phyloP scores from a whole-genome alignment of 1,140 invertebrate species.

The Ylistrum balloti region DNA sequence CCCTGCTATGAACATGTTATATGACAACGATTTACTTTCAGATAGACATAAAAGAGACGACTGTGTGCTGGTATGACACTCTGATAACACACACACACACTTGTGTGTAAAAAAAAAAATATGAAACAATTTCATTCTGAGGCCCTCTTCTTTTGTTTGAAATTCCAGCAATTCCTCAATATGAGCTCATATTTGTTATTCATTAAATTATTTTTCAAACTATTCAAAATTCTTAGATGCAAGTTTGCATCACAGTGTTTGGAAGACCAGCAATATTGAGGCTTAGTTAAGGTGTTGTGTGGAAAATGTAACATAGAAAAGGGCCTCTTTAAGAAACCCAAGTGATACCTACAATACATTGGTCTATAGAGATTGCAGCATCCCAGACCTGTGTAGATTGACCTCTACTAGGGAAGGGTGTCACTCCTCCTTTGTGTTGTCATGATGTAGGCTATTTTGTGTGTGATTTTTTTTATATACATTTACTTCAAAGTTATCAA shows the following conservation, averaged over 20 bases:
- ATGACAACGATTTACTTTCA: conserved; percentile 35
- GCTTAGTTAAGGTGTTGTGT: conserved; percentile 22
- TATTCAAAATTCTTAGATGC: too few species aligned
- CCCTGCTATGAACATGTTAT: conserved; percentile 16
- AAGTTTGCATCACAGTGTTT: too few species aligned
- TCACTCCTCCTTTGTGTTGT: background rate
- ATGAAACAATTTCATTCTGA: background rate
- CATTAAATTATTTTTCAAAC: background rate
- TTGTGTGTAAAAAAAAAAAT: background rate
- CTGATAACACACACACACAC: background rate
- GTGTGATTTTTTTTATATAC: background rate
- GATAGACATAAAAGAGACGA: conserved; percentile 17
- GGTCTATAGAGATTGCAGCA: background rate
- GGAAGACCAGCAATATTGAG: background rate
- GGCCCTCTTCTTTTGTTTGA: background rate
- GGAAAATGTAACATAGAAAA: background rate
- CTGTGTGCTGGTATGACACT: conserved; percentile 37
- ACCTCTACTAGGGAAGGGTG: background rate
- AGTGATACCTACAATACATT: background rate
- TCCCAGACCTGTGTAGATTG: background rate
- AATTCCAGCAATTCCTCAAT: background rate
- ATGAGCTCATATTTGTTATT: background rate
- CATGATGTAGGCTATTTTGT: background rate
- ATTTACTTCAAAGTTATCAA: background rate
- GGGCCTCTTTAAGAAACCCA: background rate